Evolutionary conservation across 2,888 invertebrate species (phyloP), one percentile per base, ranked within the genome.

Genomic region (Acanthosepion esculentum): DNA sequence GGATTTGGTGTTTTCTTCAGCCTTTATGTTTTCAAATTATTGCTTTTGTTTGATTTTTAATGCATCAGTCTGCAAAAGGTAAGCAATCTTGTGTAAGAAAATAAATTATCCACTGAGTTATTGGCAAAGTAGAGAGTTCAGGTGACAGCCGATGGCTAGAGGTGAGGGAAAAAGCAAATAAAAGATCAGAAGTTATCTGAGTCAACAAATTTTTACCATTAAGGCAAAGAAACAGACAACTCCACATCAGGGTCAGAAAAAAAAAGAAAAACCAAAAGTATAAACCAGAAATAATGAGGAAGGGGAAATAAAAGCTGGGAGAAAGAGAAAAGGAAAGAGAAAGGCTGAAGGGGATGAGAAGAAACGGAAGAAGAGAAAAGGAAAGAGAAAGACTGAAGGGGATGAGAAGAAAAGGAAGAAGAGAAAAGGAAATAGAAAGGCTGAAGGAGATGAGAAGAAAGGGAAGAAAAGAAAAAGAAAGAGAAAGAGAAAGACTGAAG

Each of bases 241-340:
- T n/a, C 10, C 3, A 0, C 3, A 18, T 12, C 3, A n/a, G 78
- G n/a, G 29, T 4, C 1, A n/a, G 4, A n/a, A 12, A n/a, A n/a
- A 15, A 78, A 59, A 1, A 23, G 20, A 23, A 23, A 59, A 20
- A 59, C 0, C 5, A 20, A 41, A 41, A 41, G 41, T 1, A 41
- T 41, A 41, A 41, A 41, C 41, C 41, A 41, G 41, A 41, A 41
- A 20, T 4, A 55, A 55, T 55, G 20, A 59, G 6, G 59, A 5
- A 20, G 59, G 5, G 7, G 20, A 55, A 23, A 23, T 23, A 59
- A 7, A 20, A 59, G 23, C 0, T 23, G 59, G 23, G 23, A 23
- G 23, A 59, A 26, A 23, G 20, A 26, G 23, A 59, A 59, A 59
- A 20, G 2, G 23, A 7, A 26, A 59, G 26, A 20, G 23, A 23